phyloP scores from a whole-genome alignment of 2,113 vertebrate genomes.

The Pantherophis guttatus region DNA sequence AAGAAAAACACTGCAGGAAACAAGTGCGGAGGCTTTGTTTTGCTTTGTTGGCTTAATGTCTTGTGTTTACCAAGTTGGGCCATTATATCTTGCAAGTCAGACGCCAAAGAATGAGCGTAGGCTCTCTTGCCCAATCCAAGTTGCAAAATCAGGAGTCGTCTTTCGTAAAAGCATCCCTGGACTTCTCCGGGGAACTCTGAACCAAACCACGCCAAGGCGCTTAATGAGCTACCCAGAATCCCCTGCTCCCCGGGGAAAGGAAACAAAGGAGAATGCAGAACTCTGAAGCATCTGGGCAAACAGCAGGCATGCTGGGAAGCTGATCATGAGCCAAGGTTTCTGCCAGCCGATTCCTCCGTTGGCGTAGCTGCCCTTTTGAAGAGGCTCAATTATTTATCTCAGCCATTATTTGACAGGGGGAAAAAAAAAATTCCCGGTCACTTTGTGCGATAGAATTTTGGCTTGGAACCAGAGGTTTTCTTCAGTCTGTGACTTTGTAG shows the following conservation, averaged over 20 bases:
- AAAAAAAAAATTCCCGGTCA: rapidly evolving
- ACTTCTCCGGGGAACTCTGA: neutral
- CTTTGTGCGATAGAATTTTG: neutral
- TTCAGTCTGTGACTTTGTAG: neutral
- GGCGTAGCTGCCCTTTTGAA: neutral
- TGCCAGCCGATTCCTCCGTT: neutral
- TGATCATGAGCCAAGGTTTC: neutral
- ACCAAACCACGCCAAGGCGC: neutral
- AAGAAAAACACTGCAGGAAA: neutral
- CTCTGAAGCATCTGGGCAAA: neutral
- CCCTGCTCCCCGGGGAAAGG: neutral
- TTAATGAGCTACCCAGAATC: neutral
- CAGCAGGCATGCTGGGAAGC: neutral
- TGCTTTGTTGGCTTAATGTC: too few relatives aligned
- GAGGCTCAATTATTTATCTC: slow-evolving; percentile 15
- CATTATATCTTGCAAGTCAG: neutral
- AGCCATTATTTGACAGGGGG: neutral
- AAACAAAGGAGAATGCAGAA: too few relatives aligned
- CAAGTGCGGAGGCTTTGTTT: too few relatives aligned
- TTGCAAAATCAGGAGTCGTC: neutral
- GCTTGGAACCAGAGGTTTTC: rapidly evolving
- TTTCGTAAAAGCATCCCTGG: neutral
- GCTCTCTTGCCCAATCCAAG: neutral
- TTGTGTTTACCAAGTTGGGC: neutral
- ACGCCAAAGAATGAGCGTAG: rapidly evolving